Evolutionary conservation across 2,113 vertebrate genomes (phyloP).

Genomic region (Piaya cayana): DNA sequence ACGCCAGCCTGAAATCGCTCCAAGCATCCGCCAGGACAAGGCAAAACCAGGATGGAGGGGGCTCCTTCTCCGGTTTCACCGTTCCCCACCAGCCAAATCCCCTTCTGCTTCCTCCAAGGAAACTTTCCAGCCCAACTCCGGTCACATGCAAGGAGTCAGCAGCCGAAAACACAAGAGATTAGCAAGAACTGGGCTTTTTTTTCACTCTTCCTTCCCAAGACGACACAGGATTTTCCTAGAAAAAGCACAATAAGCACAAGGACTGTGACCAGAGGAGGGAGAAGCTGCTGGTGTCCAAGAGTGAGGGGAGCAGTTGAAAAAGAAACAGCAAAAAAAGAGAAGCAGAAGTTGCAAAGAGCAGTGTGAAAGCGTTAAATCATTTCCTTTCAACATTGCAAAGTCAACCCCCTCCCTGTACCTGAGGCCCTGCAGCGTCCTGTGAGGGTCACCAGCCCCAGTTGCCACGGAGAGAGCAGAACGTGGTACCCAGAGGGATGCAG

Average conservation of each 20-base stretch:
- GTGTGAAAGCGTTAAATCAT: neutral
- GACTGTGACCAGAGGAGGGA: neutral
- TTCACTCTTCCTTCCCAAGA: neutral
- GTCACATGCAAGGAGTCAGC: neutral
- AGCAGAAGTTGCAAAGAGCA: neutral
- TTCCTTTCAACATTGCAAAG: neutral
- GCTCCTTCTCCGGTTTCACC: neutral
- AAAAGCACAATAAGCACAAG: neutral
- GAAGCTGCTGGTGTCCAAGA: accelerated
- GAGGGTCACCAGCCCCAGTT: too few species aligned
- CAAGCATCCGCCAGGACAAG: accelerated
- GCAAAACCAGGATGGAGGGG: neutral
- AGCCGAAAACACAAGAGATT: neutral
- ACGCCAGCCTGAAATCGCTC: accelerated
- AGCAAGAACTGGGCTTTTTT: neutral
- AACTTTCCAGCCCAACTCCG: neutral
- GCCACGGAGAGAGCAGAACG: neutral
- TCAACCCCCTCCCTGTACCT: accelerated
- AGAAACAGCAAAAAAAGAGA: neutral
- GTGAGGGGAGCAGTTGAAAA: neutral
- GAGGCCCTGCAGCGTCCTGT: accelerated
- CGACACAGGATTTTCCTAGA: neutral
- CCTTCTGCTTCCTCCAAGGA: neutral
- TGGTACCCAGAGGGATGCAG: neutral
- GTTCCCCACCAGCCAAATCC: neutral